Evolutionary conservation across 2,113 vertebrate genomes (phyloP), one percentile per base, ranked within the genome.

Genomic region (Manacus vitellinus): DNA sequence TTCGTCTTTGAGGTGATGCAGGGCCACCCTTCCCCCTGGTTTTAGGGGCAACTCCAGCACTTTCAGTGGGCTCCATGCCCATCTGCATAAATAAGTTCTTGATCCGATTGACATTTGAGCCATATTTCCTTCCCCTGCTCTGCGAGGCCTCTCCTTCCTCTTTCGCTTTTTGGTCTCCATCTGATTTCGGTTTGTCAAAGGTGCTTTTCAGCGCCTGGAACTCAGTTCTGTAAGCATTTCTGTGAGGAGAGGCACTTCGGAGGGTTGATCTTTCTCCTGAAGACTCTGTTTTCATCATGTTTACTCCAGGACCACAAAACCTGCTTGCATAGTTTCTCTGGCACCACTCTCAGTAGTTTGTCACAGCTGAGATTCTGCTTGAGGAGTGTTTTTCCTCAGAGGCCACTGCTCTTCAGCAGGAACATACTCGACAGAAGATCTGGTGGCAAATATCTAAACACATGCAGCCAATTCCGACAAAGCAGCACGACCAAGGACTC

Each of bases 71-170:
- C 71, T 98, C 99, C 73, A 99, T 98, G 66, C 98, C 99, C 99
- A 99, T 99, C 97, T 99, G 99, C 99, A 99, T 99, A 96, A 99
- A 99, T 91, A 99, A 98, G 95, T 99, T 99, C 98, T 99, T 99
- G 97, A 99, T 99, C 89, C 99, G 98, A 96, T 99, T 99, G 98
- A 99, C 99, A 35, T 99, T 99, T 62, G 98, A 98, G 55, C 99
- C 99, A 97, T 99, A 99, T 94, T 99, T 99, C 67, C 99, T 98
- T 16, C 99, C 99, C 87, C 99, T 98, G 10, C 98, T 99, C 96
- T 99, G 99, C 15, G 97, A 97, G 84, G 98, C 98, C 83, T 99
- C 98, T 2, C 98, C 97, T 94, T 97, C 97, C 92, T 98, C 98
- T 97, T 99, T 99, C 10, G 97, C 70, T 97, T 99, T 99, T 81